Base-by-base conservation (phyloP, 2,113 vertebrate species). In the Camarhynchus parvulus region DNA sequence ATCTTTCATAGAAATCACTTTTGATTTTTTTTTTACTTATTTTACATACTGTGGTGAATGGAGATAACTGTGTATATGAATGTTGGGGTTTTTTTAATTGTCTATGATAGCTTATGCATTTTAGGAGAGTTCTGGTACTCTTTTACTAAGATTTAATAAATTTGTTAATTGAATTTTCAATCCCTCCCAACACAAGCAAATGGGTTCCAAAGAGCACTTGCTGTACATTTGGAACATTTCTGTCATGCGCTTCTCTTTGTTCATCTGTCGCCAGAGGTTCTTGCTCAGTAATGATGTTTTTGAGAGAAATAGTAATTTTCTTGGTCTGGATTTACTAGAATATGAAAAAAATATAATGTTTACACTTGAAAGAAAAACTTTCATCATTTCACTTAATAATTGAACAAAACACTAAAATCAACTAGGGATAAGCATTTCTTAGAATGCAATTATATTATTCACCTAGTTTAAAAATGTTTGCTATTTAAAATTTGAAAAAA, bases 1-100 rank as follows among this genome's bases (percentile, higher is more conserved):
- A 89, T 89, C 91, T 94, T 77, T 66, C 94, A 92, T 74, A 97
- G 77, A 94, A 95, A 89, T 97, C 89, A 90, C 90, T 89, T 97
- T 70, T 39, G 59, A 80, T 70, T 95, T 93, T 91, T 85, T 91
- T 96, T 77, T 85, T 23, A 70, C 52, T 95, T 96, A 97, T 37
- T 90, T 98, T 96, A 96, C 95, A 97, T 97, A 96, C 83, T 95
- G 92, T 98, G 97, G 97, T 98, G 96, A 97, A 97, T 98, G 97
- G 96, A 97, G 97, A 89, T 96, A 97, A 97, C 94, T 95, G 95
- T 98, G 97, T 97, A 98, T 96, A 97, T 97, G 97, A 97, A 97
- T 97, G 97, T 97, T 96, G 58, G 13, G 31, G 6, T 25, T 91
- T 95, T 98, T 97, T 96, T 91, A 97, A 95, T 96, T 96, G 97